A percentile compares a stretch with the other conserved stretches of the same genome.
phyloP scores from a whole-genome alignment of 2,888 invertebrate genomes.

The Uropetala carovei region DNA sequence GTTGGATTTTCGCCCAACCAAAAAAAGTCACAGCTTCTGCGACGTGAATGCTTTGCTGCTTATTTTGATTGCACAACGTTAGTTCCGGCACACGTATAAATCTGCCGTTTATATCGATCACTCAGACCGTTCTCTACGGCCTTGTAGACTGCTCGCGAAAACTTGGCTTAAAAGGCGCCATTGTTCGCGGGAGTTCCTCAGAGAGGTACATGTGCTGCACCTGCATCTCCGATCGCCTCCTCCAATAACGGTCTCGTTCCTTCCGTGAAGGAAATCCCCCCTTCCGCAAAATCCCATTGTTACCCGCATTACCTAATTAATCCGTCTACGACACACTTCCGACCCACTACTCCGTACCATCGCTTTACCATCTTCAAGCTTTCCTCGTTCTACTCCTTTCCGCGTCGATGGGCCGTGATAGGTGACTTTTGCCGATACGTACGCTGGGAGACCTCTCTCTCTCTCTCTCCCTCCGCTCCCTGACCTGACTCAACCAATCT shows the following conservation, averaged over 20 bases:
- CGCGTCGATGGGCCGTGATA: slow-evolving; percentile 8
- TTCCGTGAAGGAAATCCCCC: no score
- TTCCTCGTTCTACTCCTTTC: not conserved
- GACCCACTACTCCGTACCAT: not conserved
- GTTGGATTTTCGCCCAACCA: no score
- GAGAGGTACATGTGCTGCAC: not conserved
- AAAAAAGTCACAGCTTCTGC: no score
- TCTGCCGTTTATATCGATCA: no score
- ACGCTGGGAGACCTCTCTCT: not conserved
- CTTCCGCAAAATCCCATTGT: not conserved
- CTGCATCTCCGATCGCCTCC: not conserved
- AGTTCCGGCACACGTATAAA: no score
- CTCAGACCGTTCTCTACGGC: no score
- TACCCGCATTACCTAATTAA: slow-evolving; percentile 21
- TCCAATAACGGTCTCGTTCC: not conserved
- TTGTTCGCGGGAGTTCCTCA: not conserved
- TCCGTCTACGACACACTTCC: not conserved
- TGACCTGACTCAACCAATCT: not conserved
- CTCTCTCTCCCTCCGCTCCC: not conserved
- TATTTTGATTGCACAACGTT: no score
- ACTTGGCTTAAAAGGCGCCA: not conserved
- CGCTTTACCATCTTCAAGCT: not conserved
- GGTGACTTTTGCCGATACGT: not conserved
- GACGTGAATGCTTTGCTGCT: no score
- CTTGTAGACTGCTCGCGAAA: no score